Conservation (phyloP, 2,113 vertebrate species). For the Litocranius walleri region DNA sequence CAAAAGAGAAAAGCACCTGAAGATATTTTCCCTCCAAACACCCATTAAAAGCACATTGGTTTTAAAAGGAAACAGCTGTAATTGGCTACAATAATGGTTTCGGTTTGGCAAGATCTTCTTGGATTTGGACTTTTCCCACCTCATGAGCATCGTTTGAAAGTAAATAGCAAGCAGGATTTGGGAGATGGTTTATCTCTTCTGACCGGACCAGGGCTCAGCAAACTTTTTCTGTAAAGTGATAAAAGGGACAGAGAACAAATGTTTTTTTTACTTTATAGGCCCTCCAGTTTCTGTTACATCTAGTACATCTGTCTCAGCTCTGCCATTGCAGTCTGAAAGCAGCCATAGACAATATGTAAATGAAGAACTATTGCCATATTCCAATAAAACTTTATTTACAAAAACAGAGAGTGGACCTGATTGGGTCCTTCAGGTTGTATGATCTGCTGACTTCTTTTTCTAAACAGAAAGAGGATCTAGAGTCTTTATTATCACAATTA, state of each 20-base stretch:
- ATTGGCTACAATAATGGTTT: neutral
- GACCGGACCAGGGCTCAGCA: neutral
- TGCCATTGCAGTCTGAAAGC: neutral
- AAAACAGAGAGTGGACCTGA: neutral
- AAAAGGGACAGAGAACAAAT: neutral
- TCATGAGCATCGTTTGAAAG: neutral
- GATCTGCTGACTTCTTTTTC: neutral
- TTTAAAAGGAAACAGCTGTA: conserved; percentile 44
- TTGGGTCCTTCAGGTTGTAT: neutral
- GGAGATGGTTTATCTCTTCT: conserved; percentile 14
- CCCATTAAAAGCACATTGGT: neutral
- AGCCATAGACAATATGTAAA: neutral
- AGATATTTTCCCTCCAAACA: neutral
- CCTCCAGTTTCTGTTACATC: neutral
- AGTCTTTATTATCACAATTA: neutral
- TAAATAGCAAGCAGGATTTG: conserved; percentile 36
- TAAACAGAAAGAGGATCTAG: neutral
- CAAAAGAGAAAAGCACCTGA: conserved; percentile 11
- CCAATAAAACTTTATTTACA: conserved; percentile 57
- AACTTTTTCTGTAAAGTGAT: neutral
- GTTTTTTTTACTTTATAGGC: neutral
- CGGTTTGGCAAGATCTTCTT: neutral
- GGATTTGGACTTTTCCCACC: neutral
- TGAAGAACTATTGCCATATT: neutral
- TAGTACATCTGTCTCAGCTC: neutral